These are phyloP conservation scores for Torymus aiolomorphi DNA, from an alignment of 2,888 invertebrate genomes.

Conservation along the genomic window DNA sequence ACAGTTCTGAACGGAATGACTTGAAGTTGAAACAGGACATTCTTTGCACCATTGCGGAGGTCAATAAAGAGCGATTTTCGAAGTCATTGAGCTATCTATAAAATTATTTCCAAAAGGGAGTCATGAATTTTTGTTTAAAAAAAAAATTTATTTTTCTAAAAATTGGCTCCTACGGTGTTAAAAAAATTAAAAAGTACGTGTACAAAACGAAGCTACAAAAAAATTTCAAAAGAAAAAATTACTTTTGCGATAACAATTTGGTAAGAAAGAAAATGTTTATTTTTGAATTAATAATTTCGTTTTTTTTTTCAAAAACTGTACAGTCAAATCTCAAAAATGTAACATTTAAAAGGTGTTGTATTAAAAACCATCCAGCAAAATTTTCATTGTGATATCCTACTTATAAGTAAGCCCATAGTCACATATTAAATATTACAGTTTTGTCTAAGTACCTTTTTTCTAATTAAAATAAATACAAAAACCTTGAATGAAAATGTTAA, in stretches of 20 bases:
- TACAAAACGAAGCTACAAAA: not conserved
- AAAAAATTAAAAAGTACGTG: not conserved
- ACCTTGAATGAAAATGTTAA: not conserved
- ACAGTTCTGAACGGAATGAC: too few species aligned
- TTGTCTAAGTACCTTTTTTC: not conserved
- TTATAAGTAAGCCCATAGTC: not conserved
- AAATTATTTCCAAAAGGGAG: not conserved
- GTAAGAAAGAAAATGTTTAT: not conserved
- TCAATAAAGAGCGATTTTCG: too few species aligned
- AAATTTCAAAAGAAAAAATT: not conserved
- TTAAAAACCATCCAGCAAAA: not conserved
- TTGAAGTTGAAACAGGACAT: too few species aligned
- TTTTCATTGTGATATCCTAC: not conserved
- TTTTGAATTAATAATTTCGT: not conserved
- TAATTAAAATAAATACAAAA: not conserved
- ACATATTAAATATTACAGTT: not conserved
- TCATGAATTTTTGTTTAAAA: not conserved
- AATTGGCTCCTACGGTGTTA: not conserved
- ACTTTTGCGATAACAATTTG: not conserved
- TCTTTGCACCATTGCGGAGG: too few species aligned
- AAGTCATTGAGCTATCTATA: not conserved
- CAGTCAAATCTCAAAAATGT: not conserved
- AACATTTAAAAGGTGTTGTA: not conserved
- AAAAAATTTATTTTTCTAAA: not conserved
- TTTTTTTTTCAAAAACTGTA: not conserved